phyloP scores from a whole-genome alignment of 2,797 vertebrate genomes.

The Hyperoplus immaculatus region DNA sequence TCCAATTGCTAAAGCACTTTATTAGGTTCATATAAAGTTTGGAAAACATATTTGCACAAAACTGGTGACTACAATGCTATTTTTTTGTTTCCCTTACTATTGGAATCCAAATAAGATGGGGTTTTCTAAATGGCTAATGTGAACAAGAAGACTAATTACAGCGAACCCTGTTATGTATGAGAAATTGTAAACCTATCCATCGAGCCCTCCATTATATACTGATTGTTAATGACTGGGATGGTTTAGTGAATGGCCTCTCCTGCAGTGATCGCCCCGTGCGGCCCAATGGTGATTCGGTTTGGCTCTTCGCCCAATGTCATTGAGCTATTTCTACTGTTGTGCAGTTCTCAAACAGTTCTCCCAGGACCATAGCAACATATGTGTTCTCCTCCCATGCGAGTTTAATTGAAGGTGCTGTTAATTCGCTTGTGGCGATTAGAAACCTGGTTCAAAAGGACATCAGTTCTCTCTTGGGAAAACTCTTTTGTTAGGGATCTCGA shows the following conservation, averaged over 20 bases:
- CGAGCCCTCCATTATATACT: conserved; percentile 22
- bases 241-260: conserved; percentile 23
- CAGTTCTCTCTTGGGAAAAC: conserved; percentile 27
- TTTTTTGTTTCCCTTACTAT: background rate
- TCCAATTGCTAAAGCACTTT: background rate
- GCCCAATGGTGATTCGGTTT: conserved; percentile 39
- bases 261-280: conserved; percentile 23
- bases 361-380: conserved; percentile 60
- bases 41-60: conserved; percentile 1
- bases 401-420: conserved; percentile 68
- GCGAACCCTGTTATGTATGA: background rate
- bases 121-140: background rate
- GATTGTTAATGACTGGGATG: conserved; percentile 34
- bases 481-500: conserved; percentile 25
- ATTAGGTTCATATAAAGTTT: background rate
- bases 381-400: conserved; percentile 53
- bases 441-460: conserved; percentile 60
- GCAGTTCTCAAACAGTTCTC: conserved; percentile 44
- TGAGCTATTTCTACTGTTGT: conserved; percentile 54
- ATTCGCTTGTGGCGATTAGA: conserved; percentile 58
- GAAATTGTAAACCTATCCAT: background rate
- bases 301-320: conserved; percentile 52
- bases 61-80: background rate
- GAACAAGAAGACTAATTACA: conserved; percentile 1
- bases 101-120: background rate